Evolutionary conservation across 2,797 vertebrate species (phyloP).

Genomic region (Phrynocephalus forsythii): DNA sequence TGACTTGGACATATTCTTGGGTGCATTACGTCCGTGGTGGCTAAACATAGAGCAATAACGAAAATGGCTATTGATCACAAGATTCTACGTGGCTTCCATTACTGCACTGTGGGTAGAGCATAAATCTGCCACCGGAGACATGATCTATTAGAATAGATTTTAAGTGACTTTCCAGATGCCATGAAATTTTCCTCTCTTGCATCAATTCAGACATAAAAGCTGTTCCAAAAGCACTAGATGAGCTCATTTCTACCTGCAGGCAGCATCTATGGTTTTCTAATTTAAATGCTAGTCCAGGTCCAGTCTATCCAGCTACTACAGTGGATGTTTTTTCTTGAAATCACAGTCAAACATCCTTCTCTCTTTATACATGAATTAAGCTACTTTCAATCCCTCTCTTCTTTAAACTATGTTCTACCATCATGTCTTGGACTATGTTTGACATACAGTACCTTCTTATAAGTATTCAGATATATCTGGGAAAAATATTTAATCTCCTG

Average conservation of each 20-base stretch:
- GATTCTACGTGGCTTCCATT: constrained; percentile 36
- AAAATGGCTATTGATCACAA: constrained; percentile 26
- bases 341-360: too few species aligned
- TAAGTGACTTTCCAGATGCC: constrained; percentile 54
- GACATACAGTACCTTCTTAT: too few species aligned
- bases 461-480: too few species aligned
- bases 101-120: constrained; percentile 10
- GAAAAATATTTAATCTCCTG: too few species aligned
- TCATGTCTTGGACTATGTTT: too few species aligned
- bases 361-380: neutral
- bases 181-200: constrained; percentile 28
- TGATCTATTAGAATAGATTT: neutral
- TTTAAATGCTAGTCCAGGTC: neutral
- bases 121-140: constrained; percentile 27
- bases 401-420: neutral
- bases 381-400: neutral
- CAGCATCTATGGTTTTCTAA: constrained; percentile 42
- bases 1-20: constrained; percentile 5
- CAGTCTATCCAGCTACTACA: neutral
- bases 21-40: constrained; percentile 32
- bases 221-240: constrained; percentile 60
- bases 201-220: constrained; percentile 38
- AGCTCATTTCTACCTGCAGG: constrained; percentile 44
- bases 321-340: neutral
- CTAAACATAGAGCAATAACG: constrained; percentile 43